phyloP scores from a whole-genome alignment of 2,113 vertebrate species.

The Leucopsar rothschildi region DNA sequence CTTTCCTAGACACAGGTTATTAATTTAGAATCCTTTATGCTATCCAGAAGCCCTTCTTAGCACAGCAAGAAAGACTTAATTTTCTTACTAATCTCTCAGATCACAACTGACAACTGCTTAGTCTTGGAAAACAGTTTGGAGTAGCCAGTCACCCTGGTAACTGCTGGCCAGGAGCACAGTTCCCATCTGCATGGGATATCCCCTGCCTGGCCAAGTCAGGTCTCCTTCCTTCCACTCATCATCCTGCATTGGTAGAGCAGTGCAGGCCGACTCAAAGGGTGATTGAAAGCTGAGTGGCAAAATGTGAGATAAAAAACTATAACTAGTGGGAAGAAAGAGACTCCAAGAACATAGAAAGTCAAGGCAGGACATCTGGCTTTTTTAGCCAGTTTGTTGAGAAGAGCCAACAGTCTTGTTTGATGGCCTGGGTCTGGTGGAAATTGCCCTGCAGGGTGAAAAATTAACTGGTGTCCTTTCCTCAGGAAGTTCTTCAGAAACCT shows the following conservation, averaged over 20 bases:
- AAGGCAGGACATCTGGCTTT: background rate
- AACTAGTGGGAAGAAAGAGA: background rate
- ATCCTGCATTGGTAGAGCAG: background rate
- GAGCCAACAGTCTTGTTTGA: background rate
- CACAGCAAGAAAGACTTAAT: background rate
- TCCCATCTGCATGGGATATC: background rate
- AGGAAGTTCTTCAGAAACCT: background rate
- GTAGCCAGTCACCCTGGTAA: background rate
- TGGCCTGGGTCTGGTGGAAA: background rate
- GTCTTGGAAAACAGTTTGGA: background rate
- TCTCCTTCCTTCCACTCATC: background rate
- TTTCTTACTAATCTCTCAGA: background rate
- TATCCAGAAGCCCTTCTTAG: slow-evolving; percentile 4
- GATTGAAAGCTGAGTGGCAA: background rate
- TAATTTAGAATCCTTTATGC: slow-evolving; percentile 23
- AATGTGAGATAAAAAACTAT: background rate
- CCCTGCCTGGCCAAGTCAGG: background rate
- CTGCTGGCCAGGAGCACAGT: background rate
- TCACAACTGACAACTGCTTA: background rate
- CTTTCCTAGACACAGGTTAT: background rate
- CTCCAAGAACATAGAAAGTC: background rate
- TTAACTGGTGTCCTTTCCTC: background rate
- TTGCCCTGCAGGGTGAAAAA: background rate
- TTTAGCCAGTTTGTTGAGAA: background rate
- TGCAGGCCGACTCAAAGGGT: background rate